Evolutionary conservation across 2,888 invertebrate genomes (phyloP).

Genomic region (Epirrhoe alternata): DNA sequence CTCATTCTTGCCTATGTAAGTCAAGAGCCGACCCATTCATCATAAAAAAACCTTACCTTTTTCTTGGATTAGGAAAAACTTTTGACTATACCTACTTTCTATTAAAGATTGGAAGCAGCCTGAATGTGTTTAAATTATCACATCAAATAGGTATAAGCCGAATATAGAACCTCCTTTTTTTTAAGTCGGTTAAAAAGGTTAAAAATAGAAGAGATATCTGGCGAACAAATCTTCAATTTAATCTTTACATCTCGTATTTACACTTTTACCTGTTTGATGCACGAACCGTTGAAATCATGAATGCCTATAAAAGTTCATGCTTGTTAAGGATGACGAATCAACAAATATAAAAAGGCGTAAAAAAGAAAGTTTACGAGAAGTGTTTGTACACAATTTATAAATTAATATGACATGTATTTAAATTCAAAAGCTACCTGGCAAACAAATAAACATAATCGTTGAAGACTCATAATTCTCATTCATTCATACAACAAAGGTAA

Average conservation of each 20-base stretch:
- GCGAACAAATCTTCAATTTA: not conserved
- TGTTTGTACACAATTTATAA: not conserved
- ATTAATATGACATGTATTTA: not conserved
- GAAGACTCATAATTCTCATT: too few relatives aligned
- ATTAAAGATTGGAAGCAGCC: not conserved
- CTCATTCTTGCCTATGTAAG: too few relatives aligned
- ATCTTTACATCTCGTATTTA: constrained; percentile 24
- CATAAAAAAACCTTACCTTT: too few relatives aligned
- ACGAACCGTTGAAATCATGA: constrained; percentile 24
- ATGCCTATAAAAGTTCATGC: constrained; percentile 30
- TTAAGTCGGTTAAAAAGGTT: too few relatives aligned
- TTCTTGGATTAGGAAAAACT: constrained; percentile 2
- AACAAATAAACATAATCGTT: not conserved
- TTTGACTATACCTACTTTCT: not conserved
- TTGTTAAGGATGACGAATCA: constrained; percentile 32
- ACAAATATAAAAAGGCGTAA: constrained; percentile 14
- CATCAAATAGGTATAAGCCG: too few relatives aligned
- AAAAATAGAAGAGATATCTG: too few relatives aligned
- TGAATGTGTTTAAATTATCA: not conserved
- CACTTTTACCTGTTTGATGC: constrained; percentile 34
- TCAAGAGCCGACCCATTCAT: too few relatives aligned
- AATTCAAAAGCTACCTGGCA: not conserved
- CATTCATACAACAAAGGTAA: too few relatives aligned
- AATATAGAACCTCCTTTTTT: too few relatives aligned
- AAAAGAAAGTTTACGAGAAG: constrained; percentile 17